These are phyloP conservation scores for Hemichromis elongatus DNA, from an alignment of 2,113 vertebrate species.

Conservation along the genomic window DNA sequence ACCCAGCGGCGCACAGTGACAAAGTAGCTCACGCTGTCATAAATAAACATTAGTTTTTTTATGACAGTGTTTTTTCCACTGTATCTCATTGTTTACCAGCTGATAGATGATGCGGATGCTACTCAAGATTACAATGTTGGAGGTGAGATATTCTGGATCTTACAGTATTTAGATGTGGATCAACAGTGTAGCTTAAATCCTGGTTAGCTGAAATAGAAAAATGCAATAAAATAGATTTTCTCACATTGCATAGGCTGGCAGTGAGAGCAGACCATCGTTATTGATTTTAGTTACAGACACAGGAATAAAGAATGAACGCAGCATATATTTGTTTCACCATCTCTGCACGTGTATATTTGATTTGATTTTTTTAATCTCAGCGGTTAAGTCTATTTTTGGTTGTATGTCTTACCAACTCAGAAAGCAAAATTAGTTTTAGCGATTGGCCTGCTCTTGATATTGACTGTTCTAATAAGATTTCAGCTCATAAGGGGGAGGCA, in stretches of 20 bases:
- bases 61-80: constrained; percentile 4
- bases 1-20: constrained; percentile 63
- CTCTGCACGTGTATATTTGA: background rate
- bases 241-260: background rate
- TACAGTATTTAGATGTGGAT: background rate
- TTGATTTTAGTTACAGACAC: constrained; percentile 19
- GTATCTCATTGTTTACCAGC: background rate
- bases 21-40: constrained; percentile 56
- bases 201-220: constrained; percentile 11
- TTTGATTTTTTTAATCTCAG: background rate
- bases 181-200: background rate
- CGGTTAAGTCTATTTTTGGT: constrained; percentile 6
- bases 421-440: constrained; percentile 37
- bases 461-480: constrained; percentile 54
- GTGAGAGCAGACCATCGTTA: background rate
- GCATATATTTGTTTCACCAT: background rate
- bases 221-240: constrained; percentile 38
- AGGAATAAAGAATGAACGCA: background rate
- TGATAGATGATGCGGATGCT: background rate
- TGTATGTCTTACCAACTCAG: constrained; percentile 15
- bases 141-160: background rate
- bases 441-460: constrained; percentile 51
- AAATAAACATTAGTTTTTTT: constrained; percentile 59
- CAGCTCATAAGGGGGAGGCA: constrained; percentile 15
- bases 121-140: background rate